phyloP scores from a whole-genome alignment of 2,888 invertebrate species.

The Emmelina monodactyla region DNA sequence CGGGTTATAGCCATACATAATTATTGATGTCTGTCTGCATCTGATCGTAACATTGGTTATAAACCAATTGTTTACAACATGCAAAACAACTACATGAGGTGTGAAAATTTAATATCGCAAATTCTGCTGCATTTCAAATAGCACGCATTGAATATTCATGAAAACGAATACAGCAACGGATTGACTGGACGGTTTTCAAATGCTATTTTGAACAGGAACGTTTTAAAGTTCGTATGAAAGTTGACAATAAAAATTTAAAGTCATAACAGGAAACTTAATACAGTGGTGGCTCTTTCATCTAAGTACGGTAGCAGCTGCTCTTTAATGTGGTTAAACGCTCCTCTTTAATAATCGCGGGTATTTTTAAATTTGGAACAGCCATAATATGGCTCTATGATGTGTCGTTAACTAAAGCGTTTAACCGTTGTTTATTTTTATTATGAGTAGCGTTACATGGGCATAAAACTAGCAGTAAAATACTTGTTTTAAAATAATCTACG shows the following conservation, averaged over 20 bases:
- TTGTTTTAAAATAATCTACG: too few relatives aligned
- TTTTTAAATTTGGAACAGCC: slow-evolving; percentile 32
- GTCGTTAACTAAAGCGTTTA: slow-evolving; percentile 26
- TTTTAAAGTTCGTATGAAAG: slow-evolving; percentile 19
- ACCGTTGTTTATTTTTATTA: slow-evolving; percentile 10
- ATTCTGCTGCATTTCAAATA: background rate
- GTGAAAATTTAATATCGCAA: background rate
- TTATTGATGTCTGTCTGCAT: background rate
- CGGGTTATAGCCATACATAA: too few relatives aligned
- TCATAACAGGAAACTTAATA: slow-evolving; percentile 65
- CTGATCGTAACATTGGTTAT: too few relatives aligned
- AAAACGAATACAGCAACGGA: too few relatives aligned
- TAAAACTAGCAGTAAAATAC: too few relatives aligned
- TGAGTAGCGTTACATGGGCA: background rate
- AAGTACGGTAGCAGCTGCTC: slow-evolving; percentile 55
- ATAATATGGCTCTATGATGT: slow-evolving; percentile 38
- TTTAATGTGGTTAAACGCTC: slow-evolving; percentile 60
- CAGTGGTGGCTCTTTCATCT: slow-evolving; percentile 53
- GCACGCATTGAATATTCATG: background rate
- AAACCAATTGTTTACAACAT: too few relatives aligned
- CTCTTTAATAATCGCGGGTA: slow-evolving; percentile 56
- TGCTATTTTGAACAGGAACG: background rate
- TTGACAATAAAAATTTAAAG: slow-evolving; percentile 37
- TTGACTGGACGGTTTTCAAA: too few relatives aligned
- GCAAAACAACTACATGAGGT: too few relatives aligned